Conservation (phyloP, 1,140 invertebrate species). For the Melanaphis sacchari region DNA sequence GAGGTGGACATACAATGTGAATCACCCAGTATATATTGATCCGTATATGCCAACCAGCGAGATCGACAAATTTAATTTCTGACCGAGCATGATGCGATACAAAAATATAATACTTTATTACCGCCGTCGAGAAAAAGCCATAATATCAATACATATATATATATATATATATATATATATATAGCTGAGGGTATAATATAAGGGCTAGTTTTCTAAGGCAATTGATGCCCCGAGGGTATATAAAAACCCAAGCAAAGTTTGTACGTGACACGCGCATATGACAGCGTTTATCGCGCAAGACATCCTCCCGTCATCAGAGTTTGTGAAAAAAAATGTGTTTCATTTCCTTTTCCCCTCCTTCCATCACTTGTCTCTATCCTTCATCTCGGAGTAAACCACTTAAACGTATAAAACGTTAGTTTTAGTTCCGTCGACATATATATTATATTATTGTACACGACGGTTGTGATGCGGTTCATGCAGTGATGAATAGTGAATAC, state of each 20-base stretch:
- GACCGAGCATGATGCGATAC: neutral
- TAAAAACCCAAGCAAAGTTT: constrained; percentile 31
- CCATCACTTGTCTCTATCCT: no score
- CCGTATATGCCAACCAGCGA: neutral
- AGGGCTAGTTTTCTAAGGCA: neutral
- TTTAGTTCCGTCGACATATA: neutral
- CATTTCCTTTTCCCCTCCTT: neutral
- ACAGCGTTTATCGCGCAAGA: constrained; percentile 1
- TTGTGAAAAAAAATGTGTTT: neutral
- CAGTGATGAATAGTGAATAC: neutral
- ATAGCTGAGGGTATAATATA: neutral
- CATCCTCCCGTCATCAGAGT: neutral
- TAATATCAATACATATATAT: neutral
- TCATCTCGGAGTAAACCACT: neutral
- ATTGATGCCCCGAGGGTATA: constrained; percentile 17
- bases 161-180: neutral
- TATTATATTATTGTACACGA: neutral
- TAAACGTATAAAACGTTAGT: constrained; percentile 12
- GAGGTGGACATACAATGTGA: neutral
- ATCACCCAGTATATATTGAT: neutral
- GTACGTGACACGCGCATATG: constrained; percentile 23
- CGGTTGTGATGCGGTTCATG: neutral
- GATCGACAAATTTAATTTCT: neutral
- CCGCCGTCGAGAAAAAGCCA: neutral
- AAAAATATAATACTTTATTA: constrained; percentile 25